phyloP scores from a whole-genome alignment of 2,113 vertebrate genomes.

The Daubentonia madagascariensis region DNA sequence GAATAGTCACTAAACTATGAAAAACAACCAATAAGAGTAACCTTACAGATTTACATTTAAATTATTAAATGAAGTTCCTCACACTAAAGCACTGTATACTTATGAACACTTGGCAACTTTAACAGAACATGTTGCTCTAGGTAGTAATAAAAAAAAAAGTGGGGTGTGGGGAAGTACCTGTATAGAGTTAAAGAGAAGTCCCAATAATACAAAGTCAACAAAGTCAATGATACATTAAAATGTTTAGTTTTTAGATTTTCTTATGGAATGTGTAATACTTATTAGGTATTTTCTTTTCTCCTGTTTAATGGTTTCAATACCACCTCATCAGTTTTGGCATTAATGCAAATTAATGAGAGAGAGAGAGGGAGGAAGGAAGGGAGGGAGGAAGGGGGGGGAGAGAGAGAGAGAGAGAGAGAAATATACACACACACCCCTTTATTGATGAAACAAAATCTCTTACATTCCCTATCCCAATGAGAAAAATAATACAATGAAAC shows the following conservation, averaged over 20 bases:
- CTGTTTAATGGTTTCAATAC: constrained; percentile 27
- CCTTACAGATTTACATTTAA: neutral
- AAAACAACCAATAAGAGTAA: constrained; percentile 31
- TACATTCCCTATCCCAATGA: neutral
- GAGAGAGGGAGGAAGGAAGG: fast-evolving
- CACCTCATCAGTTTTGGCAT: constrained; percentile 49
- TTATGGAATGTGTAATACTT: neutral
- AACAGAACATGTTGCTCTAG: neutral
- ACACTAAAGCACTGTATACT: neutral
- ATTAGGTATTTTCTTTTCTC: neutral
- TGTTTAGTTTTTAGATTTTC: neutral
- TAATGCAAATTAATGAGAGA: fast-evolving
- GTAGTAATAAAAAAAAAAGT: neutral
- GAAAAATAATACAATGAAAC: constrained; percentile 27
- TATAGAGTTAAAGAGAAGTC: neutral
- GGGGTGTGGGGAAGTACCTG: neutral
- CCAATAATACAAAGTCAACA: neutral
- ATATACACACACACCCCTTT: neutral
- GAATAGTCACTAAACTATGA: neutral
- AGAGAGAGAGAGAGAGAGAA: neutral
- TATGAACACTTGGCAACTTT: neutral
- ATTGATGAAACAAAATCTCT: neutral
- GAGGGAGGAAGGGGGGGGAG: neutral
- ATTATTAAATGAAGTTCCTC: neutral
- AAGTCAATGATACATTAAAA: constrained; percentile 10